Evolutionary conservation across 2,888 invertebrate species (phyloP).

Genomic region (Philaethria dido): DNA sequence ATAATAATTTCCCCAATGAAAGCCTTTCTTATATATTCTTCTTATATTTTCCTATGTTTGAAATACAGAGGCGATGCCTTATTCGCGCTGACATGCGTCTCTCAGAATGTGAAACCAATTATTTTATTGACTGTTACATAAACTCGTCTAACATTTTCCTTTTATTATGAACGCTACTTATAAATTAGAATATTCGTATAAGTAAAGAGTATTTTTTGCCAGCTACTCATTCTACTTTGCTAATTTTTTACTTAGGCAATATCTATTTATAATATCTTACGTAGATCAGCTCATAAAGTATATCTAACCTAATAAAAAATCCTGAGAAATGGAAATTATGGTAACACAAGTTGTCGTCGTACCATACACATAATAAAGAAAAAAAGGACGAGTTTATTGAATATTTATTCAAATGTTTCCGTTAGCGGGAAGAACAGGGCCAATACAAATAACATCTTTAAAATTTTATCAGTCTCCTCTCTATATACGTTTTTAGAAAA

Average conservation of each 20-base stretch:
- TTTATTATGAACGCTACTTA: not conserved
- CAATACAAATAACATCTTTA: not conserved
- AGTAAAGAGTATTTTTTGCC: too few species aligned
- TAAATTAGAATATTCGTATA: not conserved
- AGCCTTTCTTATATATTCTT: slow-evolving; percentile 1
- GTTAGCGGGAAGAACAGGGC: not conserved
- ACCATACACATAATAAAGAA: too few species aligned
- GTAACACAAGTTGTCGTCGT: too few species aligned
- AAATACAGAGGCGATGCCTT: not conserved
- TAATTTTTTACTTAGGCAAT: too few species aligned
- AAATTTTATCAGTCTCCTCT: not conserved
- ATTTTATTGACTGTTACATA: slow-evolving; percentile 8
- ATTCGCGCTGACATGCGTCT: slow-evolving; percentile 18
- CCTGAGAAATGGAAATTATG: not conserved
- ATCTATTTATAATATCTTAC: too few species aligned
- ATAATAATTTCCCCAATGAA: not conserved
- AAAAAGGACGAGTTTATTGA: too few species aligned
- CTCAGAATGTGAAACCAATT: slow-evolving; percentile 18
- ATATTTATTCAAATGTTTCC: not conserved
- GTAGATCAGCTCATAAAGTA: too few species aligned
- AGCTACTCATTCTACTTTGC: too few species aligned
- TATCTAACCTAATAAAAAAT: not conserved
- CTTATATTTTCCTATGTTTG: not conserved
- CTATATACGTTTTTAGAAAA: not conserved
- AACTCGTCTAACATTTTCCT: not conserved